These are phyloP conservation scores for Synaphobranchus kaupii DNA, from an alignment of 2,797 vertebrate genomes.

Conservation along the genomic window DNA sequence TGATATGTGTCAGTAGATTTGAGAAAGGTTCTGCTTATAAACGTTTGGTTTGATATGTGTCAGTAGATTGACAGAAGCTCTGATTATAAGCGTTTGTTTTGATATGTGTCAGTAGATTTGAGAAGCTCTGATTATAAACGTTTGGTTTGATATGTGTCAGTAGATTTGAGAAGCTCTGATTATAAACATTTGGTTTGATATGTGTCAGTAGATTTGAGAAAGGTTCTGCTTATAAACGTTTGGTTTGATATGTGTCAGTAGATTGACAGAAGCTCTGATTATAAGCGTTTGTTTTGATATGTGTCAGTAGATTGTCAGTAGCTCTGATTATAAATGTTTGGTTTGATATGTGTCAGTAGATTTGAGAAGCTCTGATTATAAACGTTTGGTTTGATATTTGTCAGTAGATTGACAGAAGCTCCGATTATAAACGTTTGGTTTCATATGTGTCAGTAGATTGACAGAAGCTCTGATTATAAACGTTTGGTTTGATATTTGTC, in stretches of 20 bases:
- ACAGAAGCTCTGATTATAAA: neutral
- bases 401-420: neutral
- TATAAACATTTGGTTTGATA: neutral
- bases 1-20: neutral
- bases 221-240: neutral
- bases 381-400: neutral
- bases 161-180: neutral
- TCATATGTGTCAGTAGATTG: neutral
- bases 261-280: slow-evolving; percentile 47
- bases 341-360: neutral
- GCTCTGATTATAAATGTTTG: neutral
- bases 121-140: neutral
- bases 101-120: neutral
- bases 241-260: neutral
- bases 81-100: neutral
- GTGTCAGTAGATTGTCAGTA: neutral
- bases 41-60: neutral
- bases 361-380: neutral
- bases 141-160: neutral
- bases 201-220: neutral
- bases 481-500: neutral
- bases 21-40: neutral
- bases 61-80: neutral
- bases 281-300: too few species aligned
- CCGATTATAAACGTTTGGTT: neutral